Conservation (phyloP, 2,797 vertebrate species). For the Chelon labrosus region DNA sequence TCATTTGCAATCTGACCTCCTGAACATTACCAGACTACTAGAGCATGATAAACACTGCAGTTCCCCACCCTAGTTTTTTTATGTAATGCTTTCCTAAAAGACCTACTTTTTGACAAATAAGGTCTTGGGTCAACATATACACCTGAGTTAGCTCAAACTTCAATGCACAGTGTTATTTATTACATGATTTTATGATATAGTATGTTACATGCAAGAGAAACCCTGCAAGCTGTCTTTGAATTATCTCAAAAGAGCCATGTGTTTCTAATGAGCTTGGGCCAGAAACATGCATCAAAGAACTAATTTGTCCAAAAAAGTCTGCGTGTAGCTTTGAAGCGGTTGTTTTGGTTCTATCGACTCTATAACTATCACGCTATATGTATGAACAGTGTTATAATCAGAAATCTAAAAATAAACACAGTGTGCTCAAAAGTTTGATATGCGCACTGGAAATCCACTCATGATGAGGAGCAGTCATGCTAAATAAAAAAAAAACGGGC, state of each 20-base stretch:
- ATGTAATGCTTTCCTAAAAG: slow-evolving; percentile 26
- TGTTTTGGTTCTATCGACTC: slow-evolving; percentile 19
- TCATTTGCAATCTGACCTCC: slow-evolving; percentile 79
- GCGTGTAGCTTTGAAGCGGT: slow-evolving; percentile 21
- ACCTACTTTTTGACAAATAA: slow-evolving; percentile 4
- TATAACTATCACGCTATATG: slow-evolving; percentile 11
- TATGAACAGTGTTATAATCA: slow-evolving; percentile 17
- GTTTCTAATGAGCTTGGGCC: slow-evolving; percentile 42
- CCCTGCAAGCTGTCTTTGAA: slow-evolving; percentile 9
- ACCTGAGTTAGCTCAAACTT: slow-evolving; percentile 5
- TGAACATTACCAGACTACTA: slow-evolving; percentile 70
- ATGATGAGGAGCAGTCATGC: slow-evolving; percentile 1
- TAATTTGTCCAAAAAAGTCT: slow-evolving; percentile 30
- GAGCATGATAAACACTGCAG: slow-evolving; percentile 37
- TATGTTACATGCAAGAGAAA: slow-evolving; percentile 1
- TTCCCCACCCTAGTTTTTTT: slow-evolving; percentile 7
- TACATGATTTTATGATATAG: not conserved
- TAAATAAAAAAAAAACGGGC: not conserved
- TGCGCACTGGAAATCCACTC: not conserved
- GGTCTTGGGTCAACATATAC: not conserved
- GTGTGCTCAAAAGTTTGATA: slow-evolving; percentile 11
- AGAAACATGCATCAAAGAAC: slow-evolving; percentile 30
- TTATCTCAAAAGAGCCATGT: slow-evolving; percentile 25
- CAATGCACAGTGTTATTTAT: not conserved
- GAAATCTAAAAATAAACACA: slow-evolving; percentile 15